Conservation (phyloP, 1,140 invertebrate genomes). For the Monomorium pharaonis region DNA sequence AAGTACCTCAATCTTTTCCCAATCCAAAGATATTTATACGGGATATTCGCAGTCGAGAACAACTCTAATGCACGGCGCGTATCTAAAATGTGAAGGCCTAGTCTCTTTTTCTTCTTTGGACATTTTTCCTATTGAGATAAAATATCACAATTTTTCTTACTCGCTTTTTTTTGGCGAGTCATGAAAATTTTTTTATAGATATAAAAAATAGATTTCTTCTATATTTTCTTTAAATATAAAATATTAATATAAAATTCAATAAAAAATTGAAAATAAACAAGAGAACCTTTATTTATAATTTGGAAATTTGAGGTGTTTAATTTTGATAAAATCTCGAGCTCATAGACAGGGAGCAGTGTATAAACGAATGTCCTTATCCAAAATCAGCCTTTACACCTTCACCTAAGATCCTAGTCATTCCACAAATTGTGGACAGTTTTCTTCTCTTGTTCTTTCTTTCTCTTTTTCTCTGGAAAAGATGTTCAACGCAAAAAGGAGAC, state of each 20-base stretch:
- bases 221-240: neutral
- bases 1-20: slow-evolving; percentile 77
- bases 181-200: neutral
- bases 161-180: neutral
- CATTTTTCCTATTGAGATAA: neutral
- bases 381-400: neutral
- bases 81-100: slow-evolving; percentile 54
- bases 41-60: slow-evolving; percentile 37
- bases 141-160: neutral
- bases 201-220: neutral
- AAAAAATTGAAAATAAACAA: neutral
- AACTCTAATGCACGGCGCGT: neutral
- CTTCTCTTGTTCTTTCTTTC: slow-evolving; percentile 42
- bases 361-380: neutral
- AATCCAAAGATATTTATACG: slow-evolving; percentile 81
- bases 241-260: neutral
- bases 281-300: neutral
- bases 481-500: neutral
- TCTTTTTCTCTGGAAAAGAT: neutral
- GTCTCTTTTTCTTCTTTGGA: slow-evolving; percentile 26
- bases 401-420: slow-evolving; percentile 64
- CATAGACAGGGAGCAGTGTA: neutral
- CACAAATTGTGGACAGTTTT: slow-evolving; percentile 45
- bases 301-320: neutral
- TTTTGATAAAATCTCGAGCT: neutral